Evolutionary conservation across 2,888 invertebrate species (phyloP), one percentile per base, ranked within the genome.

Genomic region (Epinotia bilunana): DNA sequence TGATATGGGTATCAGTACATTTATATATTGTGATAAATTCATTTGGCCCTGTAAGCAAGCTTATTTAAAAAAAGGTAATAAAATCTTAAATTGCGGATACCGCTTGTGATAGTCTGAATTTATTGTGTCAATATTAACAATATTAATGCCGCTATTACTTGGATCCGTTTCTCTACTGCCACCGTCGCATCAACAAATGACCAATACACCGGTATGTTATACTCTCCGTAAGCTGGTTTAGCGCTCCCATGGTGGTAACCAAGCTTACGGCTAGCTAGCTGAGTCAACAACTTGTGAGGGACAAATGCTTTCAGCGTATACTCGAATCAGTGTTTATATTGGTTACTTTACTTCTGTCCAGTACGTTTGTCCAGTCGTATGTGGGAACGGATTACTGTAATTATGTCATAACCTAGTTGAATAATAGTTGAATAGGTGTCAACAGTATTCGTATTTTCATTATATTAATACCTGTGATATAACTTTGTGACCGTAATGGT

Each of bases 11-110:
- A 60, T 72, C 71, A 57, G 67, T 75, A 72, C 61, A 55, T 46
- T 23, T 16, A 16, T 68, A 39, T 55, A 71, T 63, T 53, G 43
- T 65, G 28, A 75, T 72, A 67, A 72, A 67, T 75, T 71, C 60
- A 74, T 62, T 55, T 23, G 65, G 74, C 75, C 75, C 71, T 67
- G 74, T 74, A 75, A 72, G 71, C 55, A 75, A 72, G 75, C 75
- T 72, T 64, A 28, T 74, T 57, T 18, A 65, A 60, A 53, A 12
- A 53, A 62, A 39, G 0, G 20, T 3, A 18, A 39, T 9, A 68
- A 39, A 20, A 39, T 39, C 0, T 28, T 33, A 11, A n/a, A 33
- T 33, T 61, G 33, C 33, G 28, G 28, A 9, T 53, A 53, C 13
- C 1, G 53, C 53, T 6, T n/a, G 53, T 53, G 49, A 49, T 49